Conservation (phyloP, 2,797 vertebrate genomes). For the Enteromius argenteus region DNA sequence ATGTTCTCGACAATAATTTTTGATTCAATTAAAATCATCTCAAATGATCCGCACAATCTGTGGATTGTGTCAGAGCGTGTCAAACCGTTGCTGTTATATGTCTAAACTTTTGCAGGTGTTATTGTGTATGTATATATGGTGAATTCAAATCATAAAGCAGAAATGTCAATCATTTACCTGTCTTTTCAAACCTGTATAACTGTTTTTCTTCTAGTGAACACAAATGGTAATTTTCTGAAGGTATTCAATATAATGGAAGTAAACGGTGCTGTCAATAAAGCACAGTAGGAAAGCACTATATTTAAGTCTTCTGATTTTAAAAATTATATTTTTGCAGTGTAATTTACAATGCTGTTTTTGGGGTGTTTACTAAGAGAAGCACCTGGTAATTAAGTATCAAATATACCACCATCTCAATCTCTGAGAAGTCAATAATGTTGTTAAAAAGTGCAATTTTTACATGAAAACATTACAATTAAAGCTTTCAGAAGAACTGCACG, state of each 20-base stretch:
- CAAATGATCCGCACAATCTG: neutral
- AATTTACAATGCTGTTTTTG: neutral
- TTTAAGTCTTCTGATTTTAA: neutral
- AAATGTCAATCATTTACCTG: neutral
- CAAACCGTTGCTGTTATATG: no score
- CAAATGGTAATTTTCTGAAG: neutral
- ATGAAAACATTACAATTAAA: neutral
- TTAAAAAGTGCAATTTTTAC: neutral
- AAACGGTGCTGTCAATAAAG: neutral
- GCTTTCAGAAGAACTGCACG: neutral
- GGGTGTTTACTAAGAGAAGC: neutral
- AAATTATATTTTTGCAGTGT: neutral
- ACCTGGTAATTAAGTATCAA: neutral
- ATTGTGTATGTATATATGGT: neutral
- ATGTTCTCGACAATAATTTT: slow-evolving; percentile 52
- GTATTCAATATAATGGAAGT: neutral
- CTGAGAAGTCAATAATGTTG: neutral
- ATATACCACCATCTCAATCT: neutral
- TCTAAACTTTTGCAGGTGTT: neutral
- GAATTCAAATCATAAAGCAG: neutral
- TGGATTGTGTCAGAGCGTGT: neutral
- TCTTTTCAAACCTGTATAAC: neutral
- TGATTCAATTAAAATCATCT: slow-evolving; percentile 52
- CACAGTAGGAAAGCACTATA: neutral
- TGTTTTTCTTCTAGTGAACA: neutral